Percentiles rank a stretch among this genome's conserved stretches.
These are phyloP conservation scores for Geotrupes spiniger DNA, from an alignment of 2,888 invertebrate genomes.

Conservation along the genomic window DNA sequence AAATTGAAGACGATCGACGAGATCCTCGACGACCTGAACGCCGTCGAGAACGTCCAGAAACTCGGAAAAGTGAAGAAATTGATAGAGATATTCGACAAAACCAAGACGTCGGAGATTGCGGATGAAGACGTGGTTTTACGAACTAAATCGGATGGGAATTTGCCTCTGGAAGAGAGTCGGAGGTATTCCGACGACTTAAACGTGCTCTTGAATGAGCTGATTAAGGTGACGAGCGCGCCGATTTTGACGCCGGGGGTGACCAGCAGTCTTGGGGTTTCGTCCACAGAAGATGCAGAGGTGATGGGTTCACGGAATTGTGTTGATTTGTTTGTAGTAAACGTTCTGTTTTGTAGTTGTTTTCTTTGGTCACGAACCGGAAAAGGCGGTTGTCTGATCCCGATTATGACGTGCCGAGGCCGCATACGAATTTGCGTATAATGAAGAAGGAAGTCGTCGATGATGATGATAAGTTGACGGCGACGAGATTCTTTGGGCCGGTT, in stretches of 20 bases:
- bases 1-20: constrained; percentile 40
- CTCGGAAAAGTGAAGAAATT: constrained; percentile 31
- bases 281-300: constrained; percentile 43
- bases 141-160: not conserved
- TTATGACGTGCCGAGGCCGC: constrained; percentile 52
- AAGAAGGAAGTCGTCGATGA: constrained; percentile 23
- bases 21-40: constrained; percentile 42
- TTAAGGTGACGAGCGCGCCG: constrained; percentile 48
- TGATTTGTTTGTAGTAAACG: no score
- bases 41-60: constrained; percentile 31
- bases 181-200: constrained; percentile 45
- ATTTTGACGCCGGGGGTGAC: constrained; percentile 46
- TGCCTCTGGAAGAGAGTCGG: constrained; percentile 4
- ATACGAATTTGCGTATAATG: constrained; percentile 31
- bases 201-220: constrained; percentile 43
- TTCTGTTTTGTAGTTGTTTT: constrained; percentile 41
- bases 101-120: constrained; percentile 6
- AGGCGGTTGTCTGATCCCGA: constrained; percentile 49
- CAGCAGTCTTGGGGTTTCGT: constrained; percentile 39
- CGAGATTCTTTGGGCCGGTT: constrained; percentile 47
- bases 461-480: constrained; percentile 39
- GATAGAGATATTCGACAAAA: constrained; percentile 43
- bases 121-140: not conserved
- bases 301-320: no score
- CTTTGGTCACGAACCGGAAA: constrained; percentile 38